Base-by-base conservation (phyloP, 2,113 vertebrate genomes). In the Colossoma macropomum region DNA sequence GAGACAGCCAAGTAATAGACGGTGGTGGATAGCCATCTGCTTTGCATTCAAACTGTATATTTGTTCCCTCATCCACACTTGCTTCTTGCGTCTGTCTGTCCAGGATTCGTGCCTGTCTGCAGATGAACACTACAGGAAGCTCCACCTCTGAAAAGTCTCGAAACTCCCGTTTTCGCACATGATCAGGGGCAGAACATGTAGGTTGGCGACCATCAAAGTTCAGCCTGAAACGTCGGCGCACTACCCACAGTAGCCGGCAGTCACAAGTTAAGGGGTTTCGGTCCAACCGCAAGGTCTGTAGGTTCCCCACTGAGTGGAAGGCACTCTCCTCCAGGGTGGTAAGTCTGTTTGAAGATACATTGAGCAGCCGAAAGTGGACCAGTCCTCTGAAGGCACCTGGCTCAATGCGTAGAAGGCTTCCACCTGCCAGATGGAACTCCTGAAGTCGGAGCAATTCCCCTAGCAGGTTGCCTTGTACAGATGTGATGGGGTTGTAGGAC, bases 161-260 rank as follows among this genome's bases (percentile, higher is more conserved):
- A 84, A 98, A 94, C 27, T 91, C 92, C 7, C 93, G 93, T 23
- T 92, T 95, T 17, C 87, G 93, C 4, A 92, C 92, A 0, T 80
- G 78, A 8, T 86, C 92, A 0, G 94, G 95, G n/a, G 93, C 86
- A 0, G 93, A 92, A 77, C 97, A 98, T 16, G 94, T 91, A 0
- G 96, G 96, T 17, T 96, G 95, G 2, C 88, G 92, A 0, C 91
- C 87, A 10, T 96, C 95, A 13, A 97, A 97, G 88, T 95, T 93
- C 74, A 97, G 88, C 41, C 82, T 92, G 32, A 88, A 6, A 0
- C 94, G 91, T 0, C 95, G 90, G 1, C 94, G 93, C 21, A 97
- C 90, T 27, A 97, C 92, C 97, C 97, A 98, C 13, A 97, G 92
- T 48, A 97, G 93, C 0, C 96, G 94, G 78, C 97, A 98, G 89